Percentiles rank a stretch among this genome's conserved stretches.
Evolutionary conservation across 2,888 invertebrate genomes (phyloP).

Genomic region (Idaea straminata): DNA sequence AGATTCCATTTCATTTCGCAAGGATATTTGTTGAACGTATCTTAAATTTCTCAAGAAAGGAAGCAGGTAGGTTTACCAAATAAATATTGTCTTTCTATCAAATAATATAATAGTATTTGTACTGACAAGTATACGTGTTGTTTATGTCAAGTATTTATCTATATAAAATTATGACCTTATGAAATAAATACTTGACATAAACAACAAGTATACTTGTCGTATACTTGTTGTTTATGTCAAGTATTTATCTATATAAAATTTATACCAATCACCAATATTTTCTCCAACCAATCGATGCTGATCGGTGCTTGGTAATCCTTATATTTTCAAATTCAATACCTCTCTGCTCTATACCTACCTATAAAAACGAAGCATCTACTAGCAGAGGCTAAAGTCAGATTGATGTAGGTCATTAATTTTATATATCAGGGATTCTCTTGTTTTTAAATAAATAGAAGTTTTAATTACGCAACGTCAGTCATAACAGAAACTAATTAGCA

Average conservation of each 20-base stretch:
- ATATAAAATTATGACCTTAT: background rate
- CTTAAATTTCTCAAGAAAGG: slow-evolving; percentile 17
- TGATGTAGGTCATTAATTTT: too few species aligned
- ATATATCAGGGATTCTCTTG: background rate
- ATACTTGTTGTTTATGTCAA: background rate
- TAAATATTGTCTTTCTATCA: slow-evolving; percentile 44
- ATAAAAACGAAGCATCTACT: too few species aligned
- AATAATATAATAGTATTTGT: slow-evolving; percentile 44
- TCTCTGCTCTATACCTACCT: too few species aligned
- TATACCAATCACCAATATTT: too few species aligned
- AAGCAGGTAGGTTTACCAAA: slow-evolving; percentile 23
- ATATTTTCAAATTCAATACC: too few species aligned
- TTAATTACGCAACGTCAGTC: too few species aligned
- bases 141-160: background rate
- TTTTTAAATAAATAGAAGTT: background rate
- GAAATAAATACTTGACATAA: too few species aligned
- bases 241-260: too few species aligned
- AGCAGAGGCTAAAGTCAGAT: too few species aligned
- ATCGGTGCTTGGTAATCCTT: too few species aligned
- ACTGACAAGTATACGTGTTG: slow-evolving; percentile 13
- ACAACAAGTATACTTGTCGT: too few species aligned
- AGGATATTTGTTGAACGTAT: slow-evolving; percentile 15
- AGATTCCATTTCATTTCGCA: slow-evolving; percentile 16
- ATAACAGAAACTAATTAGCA: background rate
- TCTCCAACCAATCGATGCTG: too few species aligned